Evolutionary conservation across 64 coral and sea anemone genomes (phyloP).

Genomic region (Trachythela sp.): DNA sequence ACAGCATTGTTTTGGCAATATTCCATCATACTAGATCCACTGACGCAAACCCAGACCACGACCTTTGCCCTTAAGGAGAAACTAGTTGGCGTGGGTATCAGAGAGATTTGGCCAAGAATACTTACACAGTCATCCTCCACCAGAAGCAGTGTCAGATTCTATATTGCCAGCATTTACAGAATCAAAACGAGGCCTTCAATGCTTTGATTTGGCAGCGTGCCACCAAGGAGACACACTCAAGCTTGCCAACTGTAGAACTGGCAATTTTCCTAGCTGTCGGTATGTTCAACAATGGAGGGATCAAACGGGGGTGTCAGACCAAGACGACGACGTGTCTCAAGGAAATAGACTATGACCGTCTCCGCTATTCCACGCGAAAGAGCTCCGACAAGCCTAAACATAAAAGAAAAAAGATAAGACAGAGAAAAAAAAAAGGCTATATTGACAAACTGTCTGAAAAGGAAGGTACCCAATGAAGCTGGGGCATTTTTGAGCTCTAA

Average conservation of each 20-base stretch:
- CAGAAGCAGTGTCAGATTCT: neutral
- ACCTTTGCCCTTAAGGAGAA: conserved; percentile 20
- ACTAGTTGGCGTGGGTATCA: conserved; percentile 1
- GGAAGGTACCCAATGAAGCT: conserved; percentile 39
- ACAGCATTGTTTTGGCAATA: conserved; percentile 46
- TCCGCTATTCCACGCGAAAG: conserved; percentile 37
- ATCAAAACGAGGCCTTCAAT: conserved; percentile 45
- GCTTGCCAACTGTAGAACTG: conserved; percentile 43
- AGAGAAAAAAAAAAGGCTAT: conserved; percentile 53
- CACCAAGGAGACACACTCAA: neutral
- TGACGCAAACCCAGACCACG: neutral
- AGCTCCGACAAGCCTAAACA: conserved; percentile 39
- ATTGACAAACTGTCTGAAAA: conserved; percentile 12
- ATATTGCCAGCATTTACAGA: conserved; percentile 29
- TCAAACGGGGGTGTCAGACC: neutral
- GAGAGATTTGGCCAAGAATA: conserved; percentile 35
- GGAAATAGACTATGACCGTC: conserved; percentile 27
- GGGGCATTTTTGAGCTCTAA: no score
- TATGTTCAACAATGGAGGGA: conserved; percentile 23
- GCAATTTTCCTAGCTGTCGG: conserved; percentile 29
- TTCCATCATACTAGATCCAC: conserved; percentile 40
- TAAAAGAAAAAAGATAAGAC: conserved; percentile 29
- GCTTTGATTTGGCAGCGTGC: no score
- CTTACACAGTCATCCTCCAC: conserved; percentile 20
- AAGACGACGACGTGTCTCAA: neutral